phyloP scores from a whole-genome alignment of 2,113 vertebrate species.

The Craseonycteris thonglongyai region DNA sequence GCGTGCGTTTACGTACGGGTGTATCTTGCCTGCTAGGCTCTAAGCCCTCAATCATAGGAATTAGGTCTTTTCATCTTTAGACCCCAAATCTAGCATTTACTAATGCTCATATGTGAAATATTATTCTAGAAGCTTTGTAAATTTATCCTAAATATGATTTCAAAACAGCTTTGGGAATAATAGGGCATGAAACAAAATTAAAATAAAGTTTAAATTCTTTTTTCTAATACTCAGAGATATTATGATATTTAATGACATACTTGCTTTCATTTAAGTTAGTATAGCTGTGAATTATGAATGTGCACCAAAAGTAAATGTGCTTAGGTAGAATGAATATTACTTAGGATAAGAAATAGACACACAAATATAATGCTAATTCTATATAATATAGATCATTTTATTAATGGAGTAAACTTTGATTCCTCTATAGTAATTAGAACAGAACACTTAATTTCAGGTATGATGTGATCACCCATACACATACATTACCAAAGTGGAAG shows the following conservation, averaged over 20 bases:
- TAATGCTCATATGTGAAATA: background rate
- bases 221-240: background rate
- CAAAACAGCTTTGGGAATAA: background rate
- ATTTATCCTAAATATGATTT: background rate
- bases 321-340: background rate
- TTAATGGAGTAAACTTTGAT: background rate
- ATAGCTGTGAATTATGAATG: background rate
- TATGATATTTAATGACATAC: background rate
- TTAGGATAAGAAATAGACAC: background rate
- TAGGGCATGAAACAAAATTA: background rate
- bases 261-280: slow-evolving; percentile 34
- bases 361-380: background rate
- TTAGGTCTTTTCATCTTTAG: background rate
- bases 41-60: background rate
- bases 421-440: background rate
- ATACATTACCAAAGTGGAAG: background rate
- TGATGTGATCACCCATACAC: background rate
- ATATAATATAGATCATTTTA: background rate
- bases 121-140: background rate
- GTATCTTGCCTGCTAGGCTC: background rate
- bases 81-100: background rate
- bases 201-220: background rate
- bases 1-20: background rate
- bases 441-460: background rate
- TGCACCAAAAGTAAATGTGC: background rate